These are phyloP conservation scores for Rousettus madagascariensis DNA, from an alignment of 2,797 vertebrate genomes.

Conservation along the genomic window DNA sequence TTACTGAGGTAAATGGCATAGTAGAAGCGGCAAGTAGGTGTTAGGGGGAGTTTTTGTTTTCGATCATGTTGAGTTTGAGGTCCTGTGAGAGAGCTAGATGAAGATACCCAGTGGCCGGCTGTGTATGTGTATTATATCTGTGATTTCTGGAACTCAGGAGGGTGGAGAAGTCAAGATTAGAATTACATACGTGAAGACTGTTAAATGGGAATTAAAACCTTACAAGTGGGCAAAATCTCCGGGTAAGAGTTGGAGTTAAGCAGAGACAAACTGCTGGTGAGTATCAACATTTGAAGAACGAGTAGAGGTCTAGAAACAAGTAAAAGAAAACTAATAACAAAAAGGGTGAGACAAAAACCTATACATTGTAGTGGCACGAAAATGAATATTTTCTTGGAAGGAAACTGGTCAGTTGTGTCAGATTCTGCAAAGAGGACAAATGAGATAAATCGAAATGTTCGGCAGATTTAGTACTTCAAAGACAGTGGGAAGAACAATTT, in stretches of 20 bases:
- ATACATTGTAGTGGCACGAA: background rate
- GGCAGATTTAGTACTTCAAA: background rate
- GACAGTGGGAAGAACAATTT: background rate
- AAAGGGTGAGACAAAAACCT: background rate
- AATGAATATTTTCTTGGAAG: background rate
- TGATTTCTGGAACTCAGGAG: background rate
- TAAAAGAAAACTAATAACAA: background rate
- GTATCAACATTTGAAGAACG: background rate
- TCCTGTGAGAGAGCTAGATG: background rate
- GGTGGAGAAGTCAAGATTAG: background rate
- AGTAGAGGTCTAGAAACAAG: background rate
- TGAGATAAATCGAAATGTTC: background rate
- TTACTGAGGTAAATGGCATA: background rate
- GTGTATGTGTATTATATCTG: background rate
- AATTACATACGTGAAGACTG: background rate
- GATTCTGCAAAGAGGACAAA: background rate
- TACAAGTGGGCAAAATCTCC: background rate
- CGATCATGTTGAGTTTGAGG: background rate
- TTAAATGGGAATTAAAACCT: background rate
- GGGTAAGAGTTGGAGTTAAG: background rate
- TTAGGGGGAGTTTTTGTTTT: background rate
- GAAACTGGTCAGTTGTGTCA: background rate
- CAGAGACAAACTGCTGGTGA: background rate
- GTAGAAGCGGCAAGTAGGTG: background rate
- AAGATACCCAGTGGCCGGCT: background rate